These are phyloP conservation scores for Etheostoma cragini DNA, from an alignment of 2,113 vertebrate species.

Conservation along the genomic window DNA sequence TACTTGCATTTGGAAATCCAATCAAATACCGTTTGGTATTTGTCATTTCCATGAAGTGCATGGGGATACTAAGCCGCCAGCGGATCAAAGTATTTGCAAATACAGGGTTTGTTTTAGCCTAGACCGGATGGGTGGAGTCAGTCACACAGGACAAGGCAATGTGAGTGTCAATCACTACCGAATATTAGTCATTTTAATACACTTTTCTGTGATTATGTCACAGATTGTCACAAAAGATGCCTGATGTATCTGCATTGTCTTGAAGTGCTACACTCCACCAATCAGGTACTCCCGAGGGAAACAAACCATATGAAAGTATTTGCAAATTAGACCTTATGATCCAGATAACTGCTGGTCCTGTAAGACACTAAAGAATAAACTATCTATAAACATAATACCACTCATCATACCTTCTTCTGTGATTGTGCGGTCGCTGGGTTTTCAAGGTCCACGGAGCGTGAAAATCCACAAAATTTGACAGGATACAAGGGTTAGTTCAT, in stretches of 20 bases:
- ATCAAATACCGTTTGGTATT: conserved; percentile 45
- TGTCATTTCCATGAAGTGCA: conserved; percentile 55
- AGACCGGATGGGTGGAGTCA: conserved; percentile 13
- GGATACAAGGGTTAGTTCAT: conserved; percentile 64
- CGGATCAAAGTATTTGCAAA: conserved; percentile 54
- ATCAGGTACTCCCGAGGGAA: not conserved
- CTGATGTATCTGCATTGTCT: not conserved
- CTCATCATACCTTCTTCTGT: conserved; percentile 73
- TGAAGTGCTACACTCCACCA: conserved; percentile 1
- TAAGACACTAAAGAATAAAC: conserved; percentile 15
- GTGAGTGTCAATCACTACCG: not conserved
- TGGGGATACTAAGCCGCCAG: not conserved
- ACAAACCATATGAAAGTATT: conserved; percentile 36
- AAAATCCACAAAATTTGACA: conserved; percentile 67
- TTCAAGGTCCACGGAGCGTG: conserved; percentile 68
- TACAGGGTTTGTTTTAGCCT: not conserved
- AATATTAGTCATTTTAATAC: not conserved
- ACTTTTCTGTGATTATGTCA: not conserved
- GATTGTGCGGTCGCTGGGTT: conserved; percentile 70
- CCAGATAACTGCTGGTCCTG: not conserved
- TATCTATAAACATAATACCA: conserved; percentile 42
- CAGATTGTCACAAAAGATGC: no score
- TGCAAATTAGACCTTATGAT: conserved; percentile 41
- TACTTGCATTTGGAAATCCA: conserved; percentile 42
- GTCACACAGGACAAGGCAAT: not conserved